Evolutionary conservation across 2,888 invertebrate genomes (phyloP), one percentile per base, ranked within the genome.

Genomic region (Rhabditoides inermis): DNA sequence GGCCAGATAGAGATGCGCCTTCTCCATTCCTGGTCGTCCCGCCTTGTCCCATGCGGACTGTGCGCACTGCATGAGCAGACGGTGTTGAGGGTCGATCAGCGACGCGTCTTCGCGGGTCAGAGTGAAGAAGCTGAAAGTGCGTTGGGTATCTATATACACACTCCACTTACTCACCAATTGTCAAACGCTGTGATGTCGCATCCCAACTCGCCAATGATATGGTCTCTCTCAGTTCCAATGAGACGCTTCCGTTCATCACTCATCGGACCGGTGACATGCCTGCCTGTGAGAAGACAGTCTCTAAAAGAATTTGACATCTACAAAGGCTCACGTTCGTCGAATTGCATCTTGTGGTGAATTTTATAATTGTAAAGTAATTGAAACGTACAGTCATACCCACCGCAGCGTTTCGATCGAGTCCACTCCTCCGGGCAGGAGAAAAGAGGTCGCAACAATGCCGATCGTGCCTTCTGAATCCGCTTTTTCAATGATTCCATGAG

Each of bases 81-180:
- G 83, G 64, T 92, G 81, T 78, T 90, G 88, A 12, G 90, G 89
- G 78, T 91, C 89, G 88, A 91, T 90, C 50, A 44, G 44, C 7
- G 23, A 23, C 3, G 22, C 45, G 20, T 45, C 45, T 45, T 61
- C 58, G 36, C 61, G 60, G 20, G 60, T 45, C 20, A 64, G 45
- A 1, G 57, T 53, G 52, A 64, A 64, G 53, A 64, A 64, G 7
- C 58, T 45, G 25, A n/a, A n/a, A n/a, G n/a, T n/a, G n/a, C n/a
- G n/a, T n/a, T n/a, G n/a, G n/a, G n/a, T n/a, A n/a, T n/a, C n/a
- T n/a, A n/a, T n/a, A n/a, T n/a, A n/a, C n/a, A n/a, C n/a, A n/a
- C n/a, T n/a, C n/a, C n/a, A n/a, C n/a, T n/a, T n/a, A n/a, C n/a
- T n/a, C n/a, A n/a, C n/a, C n/a, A n/a, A n/a, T 59, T 54, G 37